These are phyloP conservation scores for Lophius piscatorius DNA, from an alignment of 2,113 vertebrate genomes.

Conservation along the genomic window DNA sequence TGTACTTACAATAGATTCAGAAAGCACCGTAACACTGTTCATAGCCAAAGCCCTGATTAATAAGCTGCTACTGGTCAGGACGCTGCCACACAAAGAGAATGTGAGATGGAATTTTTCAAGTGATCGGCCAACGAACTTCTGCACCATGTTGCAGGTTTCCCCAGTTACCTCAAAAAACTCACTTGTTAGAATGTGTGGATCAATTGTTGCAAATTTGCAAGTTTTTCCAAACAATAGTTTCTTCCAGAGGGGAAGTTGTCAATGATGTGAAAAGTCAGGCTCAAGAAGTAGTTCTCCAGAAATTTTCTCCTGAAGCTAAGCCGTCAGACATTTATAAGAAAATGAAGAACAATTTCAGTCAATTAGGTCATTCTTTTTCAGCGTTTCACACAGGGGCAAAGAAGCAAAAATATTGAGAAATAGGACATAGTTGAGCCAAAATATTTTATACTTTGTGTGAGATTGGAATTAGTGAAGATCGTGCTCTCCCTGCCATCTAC, in stretches of 20 bases:
- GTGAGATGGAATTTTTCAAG: constrained; percentile 26
- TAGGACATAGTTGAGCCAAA: constrained; percentile 19
- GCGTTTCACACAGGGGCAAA: constrained; percentile 3
- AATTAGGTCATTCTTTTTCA: constrained; percentile 18
- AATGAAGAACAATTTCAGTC: constrained; percentile 8
- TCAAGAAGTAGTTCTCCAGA: constrained; percentile 20
- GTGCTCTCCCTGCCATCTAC: constrained; percentile 13
- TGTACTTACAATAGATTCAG: constrained; percentile 33
- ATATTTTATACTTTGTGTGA: constrained; percentile 1
- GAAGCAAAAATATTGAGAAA: neutral
- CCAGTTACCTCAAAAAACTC: constrained; percentile 1
- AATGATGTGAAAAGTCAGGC: constrained; percentile 4
- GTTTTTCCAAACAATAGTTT: constrained; percentile 3
- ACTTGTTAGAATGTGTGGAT: constrained; percentile 17
- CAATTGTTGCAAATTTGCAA: constrained; percentile 29
- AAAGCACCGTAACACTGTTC: constrained; percentile 26
- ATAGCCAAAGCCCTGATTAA: constrained; percentile 6
- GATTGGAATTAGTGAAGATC: constrained; percentile 7
- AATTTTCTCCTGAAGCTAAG: neutral
- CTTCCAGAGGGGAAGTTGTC: neutral
- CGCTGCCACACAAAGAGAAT: constrained; percentile 24
- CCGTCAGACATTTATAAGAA: constrained; percentile 6
- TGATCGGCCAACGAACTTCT: too few species aligned
- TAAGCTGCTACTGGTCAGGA: constrained; percentile 2
- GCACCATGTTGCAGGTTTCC: constrained; percentile 5